Conservation (phyloP, 2,888 invertebrate species). For the Bombylius major region DNA sequence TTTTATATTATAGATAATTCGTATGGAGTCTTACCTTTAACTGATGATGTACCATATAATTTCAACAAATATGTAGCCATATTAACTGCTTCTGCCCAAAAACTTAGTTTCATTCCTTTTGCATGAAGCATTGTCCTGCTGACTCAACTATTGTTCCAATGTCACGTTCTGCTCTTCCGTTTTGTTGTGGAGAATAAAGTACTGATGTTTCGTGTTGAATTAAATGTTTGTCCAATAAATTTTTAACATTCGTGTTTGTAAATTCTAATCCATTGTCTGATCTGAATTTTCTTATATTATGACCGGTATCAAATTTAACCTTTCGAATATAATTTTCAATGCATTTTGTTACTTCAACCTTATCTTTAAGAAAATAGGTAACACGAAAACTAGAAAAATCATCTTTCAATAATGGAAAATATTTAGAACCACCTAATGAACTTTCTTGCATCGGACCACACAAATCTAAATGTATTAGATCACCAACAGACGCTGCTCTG, state of each 20-base stretch:
- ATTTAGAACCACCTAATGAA: constrained; percentile 1
- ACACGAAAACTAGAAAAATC: constrained; percentile 4
- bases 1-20: no score
- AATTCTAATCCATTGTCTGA: constrained; percentile 10
- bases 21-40: constrained; percentile 20
- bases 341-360: constrained; percentile 2
- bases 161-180: constrained; percentile 12
- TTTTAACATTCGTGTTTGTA: constrained; percentile 7
- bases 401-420: constrained; percentile 11
- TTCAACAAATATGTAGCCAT: constrained; percentile 19
- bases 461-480: no score
- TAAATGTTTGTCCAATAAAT: constrained; percentile 3
- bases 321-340: neutral
- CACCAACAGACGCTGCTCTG: no score
- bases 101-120: constrained; percentile 12
- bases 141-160: constrained; percentile 14
- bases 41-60: constrained; percentile 3
- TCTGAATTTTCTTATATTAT: neutral
- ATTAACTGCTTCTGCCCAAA: constrained; percentile 30
- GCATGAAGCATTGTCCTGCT: constrained; percentile 12
- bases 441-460: constrained; percentile 4
- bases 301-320: no score
- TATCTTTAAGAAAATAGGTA: constrained; percentile 8
- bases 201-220: constrained; percentile 11
- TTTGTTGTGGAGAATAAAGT: constrained; percentile 14